phyloP scores from a whole-genome alignment of 2,113 vertebrate genomes.

The Rhinopithecus roxellana region DNA sequence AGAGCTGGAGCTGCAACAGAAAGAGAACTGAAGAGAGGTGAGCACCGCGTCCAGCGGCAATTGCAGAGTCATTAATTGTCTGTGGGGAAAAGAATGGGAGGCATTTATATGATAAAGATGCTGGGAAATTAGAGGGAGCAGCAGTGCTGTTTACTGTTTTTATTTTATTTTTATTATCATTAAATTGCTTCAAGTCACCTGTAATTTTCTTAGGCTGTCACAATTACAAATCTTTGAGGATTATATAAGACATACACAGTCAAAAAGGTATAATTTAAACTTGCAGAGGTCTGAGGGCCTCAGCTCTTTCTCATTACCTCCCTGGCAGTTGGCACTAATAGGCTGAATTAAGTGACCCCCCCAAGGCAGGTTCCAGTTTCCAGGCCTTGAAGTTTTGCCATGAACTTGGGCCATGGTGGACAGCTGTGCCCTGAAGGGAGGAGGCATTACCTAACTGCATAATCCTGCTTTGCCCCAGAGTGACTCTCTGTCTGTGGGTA shows the following conservation, averaged over 20 bases:
- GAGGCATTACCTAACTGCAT: background rate
- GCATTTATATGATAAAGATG: constrained; percentile 79
- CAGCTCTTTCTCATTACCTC: background rate
- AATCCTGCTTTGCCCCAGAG: background rate
- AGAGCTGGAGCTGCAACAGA: background rate
- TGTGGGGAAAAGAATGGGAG: constrained; percentile 55
- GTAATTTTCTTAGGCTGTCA: constrained; percentile 80
- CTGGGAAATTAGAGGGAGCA: constrained; percentile 77
- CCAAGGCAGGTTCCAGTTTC: background rate
- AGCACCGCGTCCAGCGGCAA: background rate
- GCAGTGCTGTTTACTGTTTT: constrained; percentile 80
- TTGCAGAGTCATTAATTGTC: constrained; percentile 44
- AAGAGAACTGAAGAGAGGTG: background rate
- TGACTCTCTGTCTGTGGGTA: background rate
- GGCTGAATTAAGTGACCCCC: background rate
- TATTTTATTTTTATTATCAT: constrained; percentile 83
- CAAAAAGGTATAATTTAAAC: constrained; percentile 62
- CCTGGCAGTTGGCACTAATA: background rate
- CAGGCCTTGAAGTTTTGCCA: background rate
- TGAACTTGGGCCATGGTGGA: background rate
- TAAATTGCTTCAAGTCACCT: constrained; percentile 85
- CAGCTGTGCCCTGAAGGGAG: background rate
- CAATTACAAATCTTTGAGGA: constrained; percentile 79
- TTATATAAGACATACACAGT: constrained; percentile 20
- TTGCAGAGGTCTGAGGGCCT: background rate